A percentile compares a stretch with the other conserved stretches of the same genome.
Conservation (phyloP, 2,888 invertebrate genomes). For the Dryococelus australis region DNA sequence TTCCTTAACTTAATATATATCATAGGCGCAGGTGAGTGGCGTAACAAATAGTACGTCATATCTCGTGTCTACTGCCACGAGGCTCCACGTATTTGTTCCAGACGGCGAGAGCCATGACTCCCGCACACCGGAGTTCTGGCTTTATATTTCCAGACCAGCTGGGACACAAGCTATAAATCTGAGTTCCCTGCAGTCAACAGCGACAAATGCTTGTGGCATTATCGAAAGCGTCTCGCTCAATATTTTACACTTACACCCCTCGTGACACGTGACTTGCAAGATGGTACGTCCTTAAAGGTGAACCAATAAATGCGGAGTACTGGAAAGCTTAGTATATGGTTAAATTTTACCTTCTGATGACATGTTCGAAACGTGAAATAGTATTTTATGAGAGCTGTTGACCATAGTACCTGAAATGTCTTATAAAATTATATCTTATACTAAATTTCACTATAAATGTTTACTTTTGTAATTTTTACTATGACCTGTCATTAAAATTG, state of each 20-base stretch:
- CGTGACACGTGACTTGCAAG: conserved; percentile 8
- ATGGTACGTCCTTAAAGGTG: neutral
- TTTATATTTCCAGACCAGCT: conserved; percentile 8
- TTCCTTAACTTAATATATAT: too few relatives aligned
- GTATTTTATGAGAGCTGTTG: too few relatives aligned
- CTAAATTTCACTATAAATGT: too few relatives aligned
- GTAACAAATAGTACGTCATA: neutral
- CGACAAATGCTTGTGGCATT: conserved; percentile 16
- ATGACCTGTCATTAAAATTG: too few relatives aligned
- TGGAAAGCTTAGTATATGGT: neutral
- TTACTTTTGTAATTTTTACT: too few relatives aligned
- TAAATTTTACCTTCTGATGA: too few relatives aligned
- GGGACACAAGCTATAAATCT: neutral
- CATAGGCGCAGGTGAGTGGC: too few relatives aligned
- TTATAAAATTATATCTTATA: too few relatives aligned
- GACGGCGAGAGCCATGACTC: neutral
- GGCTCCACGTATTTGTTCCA: neutral
- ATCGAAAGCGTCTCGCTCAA: neutral
- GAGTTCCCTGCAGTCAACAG: neutral
- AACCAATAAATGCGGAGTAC: neutral
- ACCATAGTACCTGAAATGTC: too few relatives aligned
- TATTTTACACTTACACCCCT: neutral
- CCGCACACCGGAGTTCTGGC: neutral
- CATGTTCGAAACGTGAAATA: too few relatives aligned
- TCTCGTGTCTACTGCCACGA: neutral